phyloP scores from a whole-genome alignment of 1,140 invertebrate species.

The Drosophila nannoptera region DNA sequence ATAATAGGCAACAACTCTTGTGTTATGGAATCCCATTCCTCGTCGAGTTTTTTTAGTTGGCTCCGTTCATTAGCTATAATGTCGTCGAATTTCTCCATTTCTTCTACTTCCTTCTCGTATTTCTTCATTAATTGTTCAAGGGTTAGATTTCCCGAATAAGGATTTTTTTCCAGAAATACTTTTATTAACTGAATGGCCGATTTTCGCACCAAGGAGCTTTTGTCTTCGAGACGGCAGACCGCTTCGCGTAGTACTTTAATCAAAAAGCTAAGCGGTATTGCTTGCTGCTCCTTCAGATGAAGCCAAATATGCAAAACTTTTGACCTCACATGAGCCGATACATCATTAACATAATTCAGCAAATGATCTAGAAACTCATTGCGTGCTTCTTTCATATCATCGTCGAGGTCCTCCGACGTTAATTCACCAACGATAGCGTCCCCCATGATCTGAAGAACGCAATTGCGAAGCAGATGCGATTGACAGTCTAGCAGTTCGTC shows the following conservation, averaged over 20 bases:
- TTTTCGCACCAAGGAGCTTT: constrained; percentile 88
- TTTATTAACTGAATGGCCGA: constrained; percentile 88
- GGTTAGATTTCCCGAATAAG: constrained; percentile 83
- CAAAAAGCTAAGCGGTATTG: constrained; percentile 85
- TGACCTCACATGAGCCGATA: constrained; percentile 89
- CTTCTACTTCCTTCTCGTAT: constrained; percentile 81
- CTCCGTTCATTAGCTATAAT: constrained; percentile 79
- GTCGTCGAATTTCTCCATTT: constrained; percentile 82
- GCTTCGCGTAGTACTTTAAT: constrained; percentile 83
- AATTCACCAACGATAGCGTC: constrained; percentile 86
- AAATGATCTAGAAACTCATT: constrained; percentile 87
- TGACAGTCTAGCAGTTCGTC: constrained; percentile 76
- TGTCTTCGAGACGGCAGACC: constrained; percentile 87
- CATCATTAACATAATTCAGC: constrained; percentile 90
- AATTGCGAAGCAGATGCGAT: constrained; percentile 89
- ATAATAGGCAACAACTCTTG: constrained; percentile 79
- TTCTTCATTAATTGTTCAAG: constrained; percentile 82
- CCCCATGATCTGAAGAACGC: constrained; percentile 88
- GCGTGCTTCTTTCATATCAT: constrained; percentile 83
- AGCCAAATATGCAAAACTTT: constrained; percentile 89
- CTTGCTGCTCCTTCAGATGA: constrained; percentile 85
- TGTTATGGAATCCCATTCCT: constrained; percentile 69
- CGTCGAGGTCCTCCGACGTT: constrained; percentile 84
- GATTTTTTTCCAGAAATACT: constrained; percentile 88
- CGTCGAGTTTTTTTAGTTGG: constrained; percentile 77